A percentile compares a stretch with the other conserved stretches of the same genome.
These are phyloP conservation scores for Emydocephalus ijimae DNA, from an alignment of 2,113 vertebrate genomes.

Conservation along the genomic window DNA sequence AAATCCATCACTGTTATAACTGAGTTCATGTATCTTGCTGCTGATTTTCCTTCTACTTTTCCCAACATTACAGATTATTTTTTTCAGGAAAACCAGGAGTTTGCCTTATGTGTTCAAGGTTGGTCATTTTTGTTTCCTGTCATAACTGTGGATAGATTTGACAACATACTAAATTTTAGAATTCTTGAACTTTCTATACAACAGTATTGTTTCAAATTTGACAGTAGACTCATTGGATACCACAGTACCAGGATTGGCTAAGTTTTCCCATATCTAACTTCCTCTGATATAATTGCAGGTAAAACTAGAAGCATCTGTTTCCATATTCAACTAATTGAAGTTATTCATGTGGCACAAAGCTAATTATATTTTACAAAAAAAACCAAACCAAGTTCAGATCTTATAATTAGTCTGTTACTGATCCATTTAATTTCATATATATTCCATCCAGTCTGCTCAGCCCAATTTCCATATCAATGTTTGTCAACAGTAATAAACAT, in stretches of 20 bases:
- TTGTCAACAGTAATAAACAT: neutral
- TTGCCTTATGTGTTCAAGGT: neutral
- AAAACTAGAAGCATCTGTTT: neutral
- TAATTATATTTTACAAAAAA: neutral
- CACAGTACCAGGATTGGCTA: neutral
- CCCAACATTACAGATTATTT: neutral
- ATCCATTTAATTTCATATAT: neutral
- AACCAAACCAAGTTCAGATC: neutral
- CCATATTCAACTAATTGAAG: neutral
- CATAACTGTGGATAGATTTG: neutral
- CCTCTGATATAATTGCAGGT: neutral
- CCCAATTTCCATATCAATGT: neutral
- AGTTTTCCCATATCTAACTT: neutral
- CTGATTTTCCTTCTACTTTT: neutral
- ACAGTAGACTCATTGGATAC: neutral
- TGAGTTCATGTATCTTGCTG: neutral
- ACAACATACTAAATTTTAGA: neutral
- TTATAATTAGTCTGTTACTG: neutral
- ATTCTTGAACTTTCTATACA: neutral
- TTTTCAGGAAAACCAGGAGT: neutral
- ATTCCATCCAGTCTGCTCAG: neutral
- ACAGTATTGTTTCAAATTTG: neutral
- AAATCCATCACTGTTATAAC: neutral
- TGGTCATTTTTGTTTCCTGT: neutral
- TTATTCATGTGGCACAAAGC: neutral